Base-by-base conservation (phyloP, 2,888 invertebrate genomes). In the Trileptium ribeirensis region DNA sequence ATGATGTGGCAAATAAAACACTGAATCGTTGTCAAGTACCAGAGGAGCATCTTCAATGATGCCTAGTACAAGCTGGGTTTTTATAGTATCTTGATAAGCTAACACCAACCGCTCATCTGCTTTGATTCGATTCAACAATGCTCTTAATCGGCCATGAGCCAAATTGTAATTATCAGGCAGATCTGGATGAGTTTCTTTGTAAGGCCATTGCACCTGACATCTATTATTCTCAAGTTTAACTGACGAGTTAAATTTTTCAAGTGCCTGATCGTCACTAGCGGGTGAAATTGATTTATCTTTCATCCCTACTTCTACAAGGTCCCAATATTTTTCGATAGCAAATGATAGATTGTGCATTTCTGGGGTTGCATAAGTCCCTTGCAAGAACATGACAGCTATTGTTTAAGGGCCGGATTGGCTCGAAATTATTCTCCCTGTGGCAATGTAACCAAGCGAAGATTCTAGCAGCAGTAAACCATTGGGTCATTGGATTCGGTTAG, bases 1-100 rank as follows among this genome's bases (percentile, higher is more conserved):
- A 29, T 84, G 83, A 74, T 84, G 82, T 0, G 84, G 84, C 3
- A 83, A 31, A 64, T 83, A 84, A 40, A 83, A 83, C 8, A 31
- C 81, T 29, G n/a, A 8, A 37, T 15, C n/a, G 19, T 64, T 29
- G 29, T 36, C 29, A 81, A 24, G 34, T 19, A 24, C 19, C 24
- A 78, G 24, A 31, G 29, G 51, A 2, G 64, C 78, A 31, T 78
- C 64, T 64, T 82, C 82, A 64, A 83, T 79, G 67, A 82, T 82
- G 0, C 74, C 81, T 3, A 39, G 40, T 0, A 79, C 36, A 29
- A 77, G 74, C 33, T 82, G 80, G 2, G 79, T 80, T 1, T 24
- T 24, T 51, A 83, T 78, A 51, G 79, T 70, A 3, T 70, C 38
- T 31, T 80, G 31, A 34, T 83, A 83, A 34, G 79, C 74, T n/a